Evolutionary conservation across 2,888 invertebrate genomes (phyloP).

Genomic region (Drosophila formosana): DNA sequence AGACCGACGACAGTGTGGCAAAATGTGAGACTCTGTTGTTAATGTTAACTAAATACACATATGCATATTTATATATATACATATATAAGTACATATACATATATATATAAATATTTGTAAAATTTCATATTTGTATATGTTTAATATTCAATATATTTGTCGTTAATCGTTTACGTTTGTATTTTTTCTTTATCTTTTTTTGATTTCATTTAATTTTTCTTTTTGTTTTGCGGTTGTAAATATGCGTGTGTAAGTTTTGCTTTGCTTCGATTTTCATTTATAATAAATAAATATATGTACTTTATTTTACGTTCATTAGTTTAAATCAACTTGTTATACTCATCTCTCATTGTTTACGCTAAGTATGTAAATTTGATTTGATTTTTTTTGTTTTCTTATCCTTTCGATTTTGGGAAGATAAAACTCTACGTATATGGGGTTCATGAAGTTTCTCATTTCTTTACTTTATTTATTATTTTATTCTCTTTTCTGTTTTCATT

Average conservation of each 20-base stretch:
- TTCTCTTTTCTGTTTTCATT: slow-evolving; percentile 15
- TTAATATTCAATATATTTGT: slow-evolving; percentile 49
- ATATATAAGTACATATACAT: slow-evolving; percentile 14
- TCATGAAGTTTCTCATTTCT: slow-evolving; percentile 31
- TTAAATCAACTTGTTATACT: slow-evolving; percentile 60
- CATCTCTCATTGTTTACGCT: slow-evolving; percentile 45
- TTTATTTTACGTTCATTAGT: slow-evolving; percentile 48
- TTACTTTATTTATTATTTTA: slow-evolving; percentile 12
- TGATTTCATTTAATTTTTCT: slow-evolving; percentile 36
- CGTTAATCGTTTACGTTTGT: slow-evolving; percentile 55
- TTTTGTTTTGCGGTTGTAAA: slow-evolving; percentile 64
- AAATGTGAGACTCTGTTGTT: slow-evolving; percentile 50
- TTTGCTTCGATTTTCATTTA: slow-evolving; percentile 46
- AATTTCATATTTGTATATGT: slow-evolving; percentile 60
- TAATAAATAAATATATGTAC: slow-evolving; percentile 68
- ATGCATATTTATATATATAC: slow-evolving; percentile 24
- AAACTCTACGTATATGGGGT: slow-evolving; percentile 77
- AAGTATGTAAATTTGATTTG: slow-evolving; percentile 36
- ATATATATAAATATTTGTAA: slow-evolving; percentile 39
- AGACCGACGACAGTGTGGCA: slow-evolving; percentile 35
- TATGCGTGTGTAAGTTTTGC: slow-evolving; percentile 59
- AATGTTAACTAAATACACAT: slow-evolving; percentile 56
- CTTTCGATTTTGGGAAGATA: slow-evolving; percentile 73
- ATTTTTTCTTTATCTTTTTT: slow-evolving; percentile 32
- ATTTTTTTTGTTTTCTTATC: slow-evolving; percentile 15